These are phyloP conservation scores for Drosophila aff. DNA, from an alignment of 1,140 invertebrate species.

Conservation along the genomic window DNA sequence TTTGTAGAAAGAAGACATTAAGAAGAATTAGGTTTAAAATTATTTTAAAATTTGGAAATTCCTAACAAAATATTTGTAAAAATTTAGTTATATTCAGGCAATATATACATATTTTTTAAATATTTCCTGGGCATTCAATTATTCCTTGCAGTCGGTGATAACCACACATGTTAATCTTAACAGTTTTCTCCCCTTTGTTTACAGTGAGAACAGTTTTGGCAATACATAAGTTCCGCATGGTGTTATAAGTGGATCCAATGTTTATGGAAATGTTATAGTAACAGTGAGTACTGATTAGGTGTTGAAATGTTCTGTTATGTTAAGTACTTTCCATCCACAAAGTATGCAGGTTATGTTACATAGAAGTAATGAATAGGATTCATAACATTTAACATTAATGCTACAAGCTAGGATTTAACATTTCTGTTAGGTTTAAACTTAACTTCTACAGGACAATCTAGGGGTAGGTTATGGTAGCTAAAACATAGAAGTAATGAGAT, in stretches of 20 bases:
- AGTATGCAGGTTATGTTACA: background rate
- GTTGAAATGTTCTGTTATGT: background rate
- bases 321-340: background rate
- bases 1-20: background rate
- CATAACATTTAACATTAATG: background rate
- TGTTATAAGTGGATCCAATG: background rate
- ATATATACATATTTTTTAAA: background rate
- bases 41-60: background rate
- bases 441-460: too few species aligned
- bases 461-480: background rate
- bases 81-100: too few species aligned
- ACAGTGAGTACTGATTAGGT: background rate
- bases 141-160: background rate
- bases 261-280: background rate
- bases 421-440: too few species aligned
- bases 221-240: background rate
- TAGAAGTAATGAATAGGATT: too few species aligned
- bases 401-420: background rate
- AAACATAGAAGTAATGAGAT: background rate
- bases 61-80: background rate
- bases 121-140: background rate
- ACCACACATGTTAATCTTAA: background rate
- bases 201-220: constrained; percentile 49
- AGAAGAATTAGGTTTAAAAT: background rate
- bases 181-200: background rate